Conservation (phyloP, 2,888 invertebrate genomes). For the Caenorhabditis sp. region DNA sequence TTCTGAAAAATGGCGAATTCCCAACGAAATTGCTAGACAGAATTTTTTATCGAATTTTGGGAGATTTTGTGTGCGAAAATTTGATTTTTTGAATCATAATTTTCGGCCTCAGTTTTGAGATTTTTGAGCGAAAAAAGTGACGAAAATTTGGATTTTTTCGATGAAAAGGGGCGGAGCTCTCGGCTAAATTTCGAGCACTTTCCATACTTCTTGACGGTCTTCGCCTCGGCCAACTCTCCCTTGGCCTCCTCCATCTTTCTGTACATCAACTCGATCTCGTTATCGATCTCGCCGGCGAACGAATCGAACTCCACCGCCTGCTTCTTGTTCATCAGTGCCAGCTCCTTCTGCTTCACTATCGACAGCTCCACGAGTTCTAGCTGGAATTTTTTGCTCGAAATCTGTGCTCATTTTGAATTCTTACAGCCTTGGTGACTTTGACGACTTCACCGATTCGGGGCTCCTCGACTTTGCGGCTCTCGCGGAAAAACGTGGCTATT, state of each 20-base stretch:
- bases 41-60: no score
- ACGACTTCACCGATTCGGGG: slow-evolving; percentile 60
- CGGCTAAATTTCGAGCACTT: no score
- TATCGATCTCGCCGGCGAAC: slow-evolving; percentile 67
- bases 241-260: slow-evolving; percentile 78
- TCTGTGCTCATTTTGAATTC: background rate
- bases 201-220: slow-evolving; percentile 62
- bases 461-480: slow-evolving; percentile 34
- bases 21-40: no score
- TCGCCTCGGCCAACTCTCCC: slow-evolving; percentile 72
- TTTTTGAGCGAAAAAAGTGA: background rate
- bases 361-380: slow-evolving; percentile 74
- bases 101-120: no score
- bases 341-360: slow-evolving; percentile 71
- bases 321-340: slow-evolving; percentile 63
- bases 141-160: background rate
- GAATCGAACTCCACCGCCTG: slow-evolving; percentile 68
- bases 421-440: slow-evolving; percentile 66
- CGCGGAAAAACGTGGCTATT: slow-evolving; percentile 61
- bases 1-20: slow-evolving; percentile 51
- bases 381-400: slow-evolving; percentile 38
- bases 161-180: no score
- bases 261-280: slow-evolving; percentile 52
- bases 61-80: no score
- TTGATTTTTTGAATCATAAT: no score